Evolutionary conservation across 2,888 invertebrate species (phyloP), one percentile per base, ranked within the genome.

Genomic region (Ectobius pallidus): DNA sequence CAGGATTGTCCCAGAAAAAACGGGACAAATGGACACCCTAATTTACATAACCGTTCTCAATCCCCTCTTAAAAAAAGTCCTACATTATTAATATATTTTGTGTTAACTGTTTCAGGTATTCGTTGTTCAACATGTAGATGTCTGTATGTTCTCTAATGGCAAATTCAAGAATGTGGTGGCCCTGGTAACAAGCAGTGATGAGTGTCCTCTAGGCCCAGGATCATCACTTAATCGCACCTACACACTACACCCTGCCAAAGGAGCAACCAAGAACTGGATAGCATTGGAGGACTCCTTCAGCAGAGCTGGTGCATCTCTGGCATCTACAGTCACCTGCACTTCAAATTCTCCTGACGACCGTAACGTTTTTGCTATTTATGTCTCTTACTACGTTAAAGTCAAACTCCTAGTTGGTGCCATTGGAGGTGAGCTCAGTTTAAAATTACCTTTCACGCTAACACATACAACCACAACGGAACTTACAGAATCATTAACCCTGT

Each of bases 151-250:
- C 84, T 96, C 95, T 77, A 95, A 95, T 80, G 95, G 95, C 0
- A 95, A 95, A 84, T 96, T 96, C 85, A 95, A 96, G 84, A 96
- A 95, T 82, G 91, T 94, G n/a, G 95, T 96, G 1, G 95, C 94
- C 1, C 80, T 85, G 75, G 80, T 87, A 65, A 88, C 89, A 75
- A 86, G 88, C 73, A 88, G 86, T 74, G 88, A 89, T 0, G 87
- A 86, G 73, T 88, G 88, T 78, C 91, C 92, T 0, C 86, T 94
- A 6, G 83, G 87, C 44, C 89, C 92, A 0, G 90, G 91, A 0
- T 86, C 85, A 0, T 76, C 79, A 14, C 83, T 91, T 55, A 87
- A 87, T 22, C 88, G 89, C 76, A 88, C 87, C 3, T 92, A 91
- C 81, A 86, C 85, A 0, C 83, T 95, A 18, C 87, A 88, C 18